Percentiles rank a stretch among this genome's conserved stretches.
phyloP scores from a whole-genome alignment of 1,140 invertebrate genomes.

The Penaeus indicus region DNA sequence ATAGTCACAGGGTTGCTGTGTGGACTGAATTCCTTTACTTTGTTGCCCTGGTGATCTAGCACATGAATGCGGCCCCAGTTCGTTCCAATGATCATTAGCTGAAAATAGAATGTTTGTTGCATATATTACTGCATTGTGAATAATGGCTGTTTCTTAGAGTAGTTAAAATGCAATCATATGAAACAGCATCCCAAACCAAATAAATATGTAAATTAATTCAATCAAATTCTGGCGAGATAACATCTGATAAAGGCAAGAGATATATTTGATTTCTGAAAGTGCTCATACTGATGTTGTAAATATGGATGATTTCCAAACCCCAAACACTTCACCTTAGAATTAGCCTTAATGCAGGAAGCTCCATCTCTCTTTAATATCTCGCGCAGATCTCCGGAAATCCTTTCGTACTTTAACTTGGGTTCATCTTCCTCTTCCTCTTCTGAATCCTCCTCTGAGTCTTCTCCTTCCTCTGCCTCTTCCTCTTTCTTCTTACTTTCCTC shows the following conservation, averaged over 20 bases:
- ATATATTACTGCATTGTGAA: background rate
- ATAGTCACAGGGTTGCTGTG: conserved; percentile 93
- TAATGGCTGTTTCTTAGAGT: conserved; percentile 17
- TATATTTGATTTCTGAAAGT: too few species aligned
- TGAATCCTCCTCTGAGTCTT: conserved; percentile 29
- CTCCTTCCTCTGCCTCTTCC: too few species aligned
- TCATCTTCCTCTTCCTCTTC: conserved; percentile 77
- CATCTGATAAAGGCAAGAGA: too few species aligned
- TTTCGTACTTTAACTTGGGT: conserved; percentile 91
- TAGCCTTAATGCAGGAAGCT: conserved; percentile 91
- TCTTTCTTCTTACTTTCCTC: too few species aligned
- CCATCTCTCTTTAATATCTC: conserved; percentile 89
- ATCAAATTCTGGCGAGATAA: too few species aligned
- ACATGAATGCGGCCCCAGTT: conserved; percentile 91
- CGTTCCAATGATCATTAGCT: conserved; percentile 94
- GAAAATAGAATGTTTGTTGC: conserved; percentile 66
- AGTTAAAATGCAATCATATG: background rate
- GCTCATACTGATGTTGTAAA: too few species aligned
- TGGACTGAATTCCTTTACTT: conserved; percentile 79
- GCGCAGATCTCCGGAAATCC: conserved; percentile 88
- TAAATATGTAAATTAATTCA: too few species aligned
- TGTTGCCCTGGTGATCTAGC: conserved; percentile 93
- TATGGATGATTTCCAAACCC: too few species aligned
- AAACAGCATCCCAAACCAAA: background rate
- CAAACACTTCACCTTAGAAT: conserved; percentile 81